Evolutionary conservation across 2,888 invertebrate species (phyloP), one percentile per base, ranked within the genome.

Genomic region (Serrognathus titanus): DNA sequence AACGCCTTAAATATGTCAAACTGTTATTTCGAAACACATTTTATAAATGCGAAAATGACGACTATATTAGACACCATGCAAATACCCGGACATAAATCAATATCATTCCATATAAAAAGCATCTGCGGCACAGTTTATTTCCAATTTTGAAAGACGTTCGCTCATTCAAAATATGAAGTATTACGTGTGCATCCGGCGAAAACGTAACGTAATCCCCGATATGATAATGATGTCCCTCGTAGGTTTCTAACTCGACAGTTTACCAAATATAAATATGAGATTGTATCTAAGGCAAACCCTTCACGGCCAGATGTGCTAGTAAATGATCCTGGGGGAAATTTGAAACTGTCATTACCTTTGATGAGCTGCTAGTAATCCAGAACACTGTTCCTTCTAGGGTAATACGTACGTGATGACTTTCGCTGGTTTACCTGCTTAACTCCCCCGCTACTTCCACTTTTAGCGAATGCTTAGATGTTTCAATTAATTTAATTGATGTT

Each of bases 261-360:
- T 52, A 45, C 35, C 46, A 52, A 52, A 52, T 52, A 52, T 43
- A 52, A 52, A 36, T 45, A 43, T 43, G 46, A 52, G 37, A 52
- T 52, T 46, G 43, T 35, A 46, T 52, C 45, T 46, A 45, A 52
- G 36, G 45, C 46, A 52, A 52, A 46, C 37, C 52, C 12, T 43
- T 43, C 43, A 16, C 43, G 43, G 20, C 43, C 43, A 43, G 43
- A 11, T 43, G 43, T 11, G 43, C 43, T 16, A 45, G 52, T 46
- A 37, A 52, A 52, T 45, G 52, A 12, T 52, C 52, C 52, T 24
- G 43, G 12, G 51, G 43, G 45, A 45, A 31, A 51, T 43, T 45
- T 45, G 52, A 45, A 52, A 52, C 46, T 45, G 46, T 52, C 52
- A 52, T 52, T 52, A 45, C 31, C n/a, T 37, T 45, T 37, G 45